Percentiles rank a stretch among this genome's conserved stretches.
Evolutionary conservation across 2,888 invertebrate species (phyloP).

Genomic region (Limnephilus auricula): DNA sequence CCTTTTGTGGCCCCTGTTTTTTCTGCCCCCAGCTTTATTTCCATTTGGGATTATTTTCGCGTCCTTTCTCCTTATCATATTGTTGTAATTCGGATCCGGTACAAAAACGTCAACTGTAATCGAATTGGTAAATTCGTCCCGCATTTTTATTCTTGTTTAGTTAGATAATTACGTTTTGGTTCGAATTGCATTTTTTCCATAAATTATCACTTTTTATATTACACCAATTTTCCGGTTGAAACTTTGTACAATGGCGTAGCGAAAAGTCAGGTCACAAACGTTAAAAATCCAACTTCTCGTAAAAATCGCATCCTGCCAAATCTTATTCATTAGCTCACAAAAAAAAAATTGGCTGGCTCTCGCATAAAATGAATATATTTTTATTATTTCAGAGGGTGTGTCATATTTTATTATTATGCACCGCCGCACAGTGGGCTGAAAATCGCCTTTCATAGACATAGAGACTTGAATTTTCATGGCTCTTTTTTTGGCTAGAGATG

Average conservation of each 20-base stretch:
- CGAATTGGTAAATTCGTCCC: no score
- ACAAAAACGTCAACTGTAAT: neutral
- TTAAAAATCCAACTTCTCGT: neutral
- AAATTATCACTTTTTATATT: neutral
- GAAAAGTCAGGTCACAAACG: neutral
- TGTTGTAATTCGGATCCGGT: neutral
- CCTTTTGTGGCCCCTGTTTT: conserved; percentile 22
- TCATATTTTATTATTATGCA: neutral
- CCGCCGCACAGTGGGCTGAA: no score
- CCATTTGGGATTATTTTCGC: neutral
- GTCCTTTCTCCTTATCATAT: neutral
- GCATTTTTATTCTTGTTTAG: no score
- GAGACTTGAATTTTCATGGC: no score
- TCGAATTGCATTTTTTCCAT: neutral
- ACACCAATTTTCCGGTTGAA: neutral
- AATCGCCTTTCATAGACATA: no score
- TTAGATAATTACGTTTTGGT: no score
- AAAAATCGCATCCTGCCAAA: neutral
- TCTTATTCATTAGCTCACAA: neutral
- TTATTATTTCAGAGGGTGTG: neutral
- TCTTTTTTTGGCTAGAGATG: no score
- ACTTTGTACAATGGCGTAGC: neutral
- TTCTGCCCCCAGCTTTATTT: neutral
- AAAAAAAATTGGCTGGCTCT: neutral
- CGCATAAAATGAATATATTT: neutral